Evolutionary conservation across 2,888 invertebrate species (phyloP).

Genomic region (Phortica magna): DNA sequence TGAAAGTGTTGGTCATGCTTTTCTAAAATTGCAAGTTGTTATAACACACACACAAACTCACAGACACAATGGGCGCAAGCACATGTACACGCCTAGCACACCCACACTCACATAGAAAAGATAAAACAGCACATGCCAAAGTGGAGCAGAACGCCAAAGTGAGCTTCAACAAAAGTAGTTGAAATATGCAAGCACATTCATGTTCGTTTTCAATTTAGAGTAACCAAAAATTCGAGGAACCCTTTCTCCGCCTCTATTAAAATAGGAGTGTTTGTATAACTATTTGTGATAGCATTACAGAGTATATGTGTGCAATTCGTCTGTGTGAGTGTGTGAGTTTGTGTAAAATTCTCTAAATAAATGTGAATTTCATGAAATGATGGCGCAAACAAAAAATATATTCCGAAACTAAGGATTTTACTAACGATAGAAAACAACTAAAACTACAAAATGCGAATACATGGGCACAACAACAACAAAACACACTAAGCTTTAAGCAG

Average conservation of each 20-base stretch:
- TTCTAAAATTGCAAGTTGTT: constrained; percentile 16
- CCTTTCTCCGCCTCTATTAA: background rate
- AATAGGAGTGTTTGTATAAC: background rate
- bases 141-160: constrained; percentile 41
- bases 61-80: constrained; percentile 14
- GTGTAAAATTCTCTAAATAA: constrained; percentile 54
- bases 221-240: constrained; percentile 3
- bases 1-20: constrained; percentile 16
- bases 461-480: background rate
- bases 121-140: constrained; percentile 8
- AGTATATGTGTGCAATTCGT: background rate
- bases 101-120: background rate
- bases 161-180: constrained; percentile 1
- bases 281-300: background rate
- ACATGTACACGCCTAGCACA: constrained; percentile 16
- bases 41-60: constrained; percentile 23
- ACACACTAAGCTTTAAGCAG: background rate
- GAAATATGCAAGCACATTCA: constrained; percentile 27
- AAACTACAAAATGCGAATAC: constrained; percentile 1
- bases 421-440: constrained; percentile 39
- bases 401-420: constrained; percentile 12
- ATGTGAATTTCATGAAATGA: constrained; percentile 67
- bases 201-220: constrained; percentile 26
- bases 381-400: constrained; percentile 61
- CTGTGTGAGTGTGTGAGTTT: too few relatives aligned